These are phyloP conservation scores for Chloebia gouldiae DNA, from an alignment of 2,113 vertebrate species.

Conservation along the genomic window DNA sequence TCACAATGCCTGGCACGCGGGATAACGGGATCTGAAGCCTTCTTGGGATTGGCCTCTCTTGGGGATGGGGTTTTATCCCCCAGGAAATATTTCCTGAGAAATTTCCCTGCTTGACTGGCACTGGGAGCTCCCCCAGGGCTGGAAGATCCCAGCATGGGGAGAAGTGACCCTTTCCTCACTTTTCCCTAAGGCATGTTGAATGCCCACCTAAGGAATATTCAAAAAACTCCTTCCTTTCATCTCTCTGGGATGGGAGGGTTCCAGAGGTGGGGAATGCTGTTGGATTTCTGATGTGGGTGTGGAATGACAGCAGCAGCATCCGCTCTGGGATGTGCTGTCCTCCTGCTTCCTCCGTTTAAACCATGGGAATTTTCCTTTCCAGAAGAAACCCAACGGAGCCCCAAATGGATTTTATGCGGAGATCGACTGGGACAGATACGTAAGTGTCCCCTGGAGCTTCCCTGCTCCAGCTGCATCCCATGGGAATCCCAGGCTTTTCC, in stretches of 20 bases:
- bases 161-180: rapidly evolving
- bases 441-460: constrained; percentile 71
- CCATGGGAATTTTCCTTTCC: not conserved
- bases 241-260: not conserved
- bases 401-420: constrained; percentile 97
- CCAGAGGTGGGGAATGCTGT: rapidly evolving
- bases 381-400: constrained; percentile 96
- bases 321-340: not conserved
- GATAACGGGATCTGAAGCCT: not conserved
- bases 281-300: not conserved
- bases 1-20: rapidly evolving
- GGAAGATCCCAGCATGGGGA: rapidly evolving
- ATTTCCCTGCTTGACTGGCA: rapidly evolving
- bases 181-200: not conserved
- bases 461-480: rapidly evolving
- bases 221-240: rapidly evolving
- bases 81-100: rapidly evolving
- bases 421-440: constrained; percentile 99
- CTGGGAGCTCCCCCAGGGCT: rapidly evolving
- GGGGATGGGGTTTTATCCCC: not conserved
- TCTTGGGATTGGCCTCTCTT: rapidly evolving
- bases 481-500: rapidly evolving
- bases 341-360: not conserved
- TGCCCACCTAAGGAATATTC: not conserved
- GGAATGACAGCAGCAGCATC: rapidly evolving